phyloP scores from a whole-genome alignment of 2,797 vertebrate species.

The Prionace glauca region DNA sequence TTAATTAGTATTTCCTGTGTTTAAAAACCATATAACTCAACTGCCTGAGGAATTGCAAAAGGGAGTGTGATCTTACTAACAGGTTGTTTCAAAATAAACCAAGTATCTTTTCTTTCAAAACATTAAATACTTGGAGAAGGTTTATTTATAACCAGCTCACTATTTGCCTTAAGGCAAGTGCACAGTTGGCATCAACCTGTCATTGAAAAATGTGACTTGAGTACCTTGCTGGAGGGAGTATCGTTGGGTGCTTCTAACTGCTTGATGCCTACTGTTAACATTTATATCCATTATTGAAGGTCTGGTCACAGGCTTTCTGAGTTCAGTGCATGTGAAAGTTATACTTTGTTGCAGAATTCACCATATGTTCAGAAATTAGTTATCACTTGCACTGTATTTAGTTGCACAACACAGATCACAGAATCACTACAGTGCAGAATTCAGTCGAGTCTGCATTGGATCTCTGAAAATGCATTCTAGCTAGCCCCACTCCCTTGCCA shows the following conservation, averaged over 20 bases:
- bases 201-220: background rate
- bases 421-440: no score
- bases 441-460: no score
- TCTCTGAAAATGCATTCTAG: no score
- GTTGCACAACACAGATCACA: background rate
- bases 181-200: background rate
- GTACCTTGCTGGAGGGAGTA: background rate
- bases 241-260: background rate
- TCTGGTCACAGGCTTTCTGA: background rate
- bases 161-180: background rate
- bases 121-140: background rate
- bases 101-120: background rate
- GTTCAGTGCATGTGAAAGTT: background rate
- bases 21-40: background rate
- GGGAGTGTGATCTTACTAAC: background rate
- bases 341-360: background rate
- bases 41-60: background rate
- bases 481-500: no score
- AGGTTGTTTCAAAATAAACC: background rate
- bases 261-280: background rate
- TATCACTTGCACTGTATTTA: background rate
- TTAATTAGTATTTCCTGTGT: background rate
- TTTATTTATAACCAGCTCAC: background rate
- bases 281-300: background rate
- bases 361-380: background rate